A percentile compares a stretch with the other conserved stretches of the same genome.
phyloP scores from a whole-genome alignment of 2,888 invertebrate species.

The Drosophila algonquin region DNA sequence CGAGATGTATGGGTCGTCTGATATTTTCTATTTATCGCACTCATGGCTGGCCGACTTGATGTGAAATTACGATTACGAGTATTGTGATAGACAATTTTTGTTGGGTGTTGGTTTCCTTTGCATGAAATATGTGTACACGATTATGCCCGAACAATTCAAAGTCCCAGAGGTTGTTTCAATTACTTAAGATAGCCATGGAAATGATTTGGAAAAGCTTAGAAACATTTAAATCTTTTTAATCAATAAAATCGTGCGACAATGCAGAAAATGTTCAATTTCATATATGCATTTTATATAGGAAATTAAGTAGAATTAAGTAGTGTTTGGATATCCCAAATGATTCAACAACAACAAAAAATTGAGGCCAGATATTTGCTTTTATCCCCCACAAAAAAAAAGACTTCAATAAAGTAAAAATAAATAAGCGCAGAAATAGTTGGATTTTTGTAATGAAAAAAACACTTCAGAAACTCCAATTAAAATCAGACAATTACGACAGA shows the following conservation, averaged over 20 bases:
- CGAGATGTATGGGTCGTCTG: slow-evolving; percentile 6
- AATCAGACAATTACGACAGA: background rate
- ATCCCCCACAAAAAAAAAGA: background rate
- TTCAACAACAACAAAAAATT: background rate
- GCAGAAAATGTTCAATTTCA: background rate
- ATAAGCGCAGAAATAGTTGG: background rate
- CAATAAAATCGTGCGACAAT: slow-evolving; percentile 33
- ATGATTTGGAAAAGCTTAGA: slow-evolving; percentile 15
- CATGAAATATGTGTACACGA: background rate
- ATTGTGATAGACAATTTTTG: background rate
- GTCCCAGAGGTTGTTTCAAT: slow-evolving; percentile 10
- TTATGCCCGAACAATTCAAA: background rate
- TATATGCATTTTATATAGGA: too few relatives aligned
- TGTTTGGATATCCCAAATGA: background rate
- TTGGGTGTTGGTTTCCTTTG: background rate
- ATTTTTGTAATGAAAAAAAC: slow-evolving; percentile 2
- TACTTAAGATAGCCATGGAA: background rate
- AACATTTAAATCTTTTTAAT: slow-evolving; percentile 7
- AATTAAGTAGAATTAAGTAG: background rate
- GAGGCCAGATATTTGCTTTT: background rate
- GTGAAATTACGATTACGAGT: background rate
- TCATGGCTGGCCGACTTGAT: slow-evolving; percentile 7
- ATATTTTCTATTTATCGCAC: slow-evolving; percentile 38
- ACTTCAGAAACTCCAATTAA: slow-evolving; percentile 16
- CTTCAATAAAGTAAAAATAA: background rate